Base-by-base conservation (phyloP, 2,797 vertebrate genomes). In the Myotis planiceps region DNA sequence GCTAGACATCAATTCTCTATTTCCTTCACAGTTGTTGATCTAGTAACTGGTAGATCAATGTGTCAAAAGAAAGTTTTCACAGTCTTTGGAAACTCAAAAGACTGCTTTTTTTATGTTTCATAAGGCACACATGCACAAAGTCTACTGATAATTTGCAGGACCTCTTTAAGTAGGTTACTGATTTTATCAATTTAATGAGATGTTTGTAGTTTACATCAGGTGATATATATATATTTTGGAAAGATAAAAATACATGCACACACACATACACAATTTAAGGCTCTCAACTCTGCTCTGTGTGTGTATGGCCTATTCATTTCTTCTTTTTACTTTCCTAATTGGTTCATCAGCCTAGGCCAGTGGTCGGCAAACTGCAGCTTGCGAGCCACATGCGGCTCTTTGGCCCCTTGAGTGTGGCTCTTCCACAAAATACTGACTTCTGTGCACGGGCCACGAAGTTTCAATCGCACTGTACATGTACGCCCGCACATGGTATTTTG, bases 1-100 rank as follows among this genome's bases (percentile, higher is more conserved):
- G 23, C 21, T 80, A 89, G 68, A 80, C 25, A 92, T 42, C 60
- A 88, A 8, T 82, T 88, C 51, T 90, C 55, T 88, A 14, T 88
- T 92, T 96, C 55, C 75, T 91, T 97, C 65, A 55, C 68, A 75
- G 63, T 66, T 88, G 68, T 90, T 94, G 18, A 68, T 78, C 60
- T 88, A 65, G 29, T 66, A 90, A 63, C 32, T 79, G 55, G 6
- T 65, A 90, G 7, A 60, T 74, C 66, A 90, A 29, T 58, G 27
- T 79, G 55, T 32, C 42, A 42, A 39, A 80, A 58, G 27, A 39
- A 55, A 75, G 29, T 83, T 93, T 71, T 78, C 60, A 89, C 13
- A 76, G 37, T 55, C 27, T 55, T 72, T 92, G 78, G 13, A 90
- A 85, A n/a, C 3, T 34, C 8, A 45, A 75, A 95, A 96, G 39